Percentiles rank a stretch among this genome's conserved stretches.
These are phyloP conservation scores for Asobara japonica DNA, from an alignment of 1,140 invertebrate species.

Conservation along the genomic window DNA sequence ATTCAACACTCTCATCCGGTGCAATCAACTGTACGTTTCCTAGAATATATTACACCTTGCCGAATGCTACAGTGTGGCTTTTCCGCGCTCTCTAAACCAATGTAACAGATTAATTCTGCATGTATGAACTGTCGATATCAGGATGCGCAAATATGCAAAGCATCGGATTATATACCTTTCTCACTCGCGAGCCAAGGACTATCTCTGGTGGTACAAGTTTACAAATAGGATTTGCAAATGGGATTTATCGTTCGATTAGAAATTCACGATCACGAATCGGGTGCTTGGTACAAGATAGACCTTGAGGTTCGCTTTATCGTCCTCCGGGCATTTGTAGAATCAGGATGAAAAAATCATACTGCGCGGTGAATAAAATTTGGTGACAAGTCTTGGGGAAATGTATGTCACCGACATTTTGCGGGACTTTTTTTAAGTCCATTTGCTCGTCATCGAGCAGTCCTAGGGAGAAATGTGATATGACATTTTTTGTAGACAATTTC, in stretches of 20 bases:
- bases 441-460: too few relatives aligned
- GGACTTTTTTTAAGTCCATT: too few relatives aligned
- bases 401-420: too few relatives aligned
- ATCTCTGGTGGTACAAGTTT: neutral
- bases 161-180: neutral
- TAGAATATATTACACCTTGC: neutral
- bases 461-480: too few relatives aligned
- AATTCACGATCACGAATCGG: neutral
- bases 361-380: too few relatives aligned
- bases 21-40: slow-evolving; percentile 5
- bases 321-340: neutral
- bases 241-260: slow-evolving; percentile 9
- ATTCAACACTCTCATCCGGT: neutral
- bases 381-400: too few relatives aligned
- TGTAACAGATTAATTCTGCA: slow-evolving; percentile 3
- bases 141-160: slow-evolving; percentile 7
- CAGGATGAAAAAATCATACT: too few relatives aligned
- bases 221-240: slow-evolving; percentile 12
- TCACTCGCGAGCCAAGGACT: neutral
- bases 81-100: neutral
- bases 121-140: slow-evolving; percentile 4
- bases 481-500: too few relatives aligned
- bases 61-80: neutral
- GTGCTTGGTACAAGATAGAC: neutral
- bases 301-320: neutral